Evolutionary conservation across 2,888 invertebrate genomes (phyloP).

Genomic region (Nomada goodeniana): DNA sequence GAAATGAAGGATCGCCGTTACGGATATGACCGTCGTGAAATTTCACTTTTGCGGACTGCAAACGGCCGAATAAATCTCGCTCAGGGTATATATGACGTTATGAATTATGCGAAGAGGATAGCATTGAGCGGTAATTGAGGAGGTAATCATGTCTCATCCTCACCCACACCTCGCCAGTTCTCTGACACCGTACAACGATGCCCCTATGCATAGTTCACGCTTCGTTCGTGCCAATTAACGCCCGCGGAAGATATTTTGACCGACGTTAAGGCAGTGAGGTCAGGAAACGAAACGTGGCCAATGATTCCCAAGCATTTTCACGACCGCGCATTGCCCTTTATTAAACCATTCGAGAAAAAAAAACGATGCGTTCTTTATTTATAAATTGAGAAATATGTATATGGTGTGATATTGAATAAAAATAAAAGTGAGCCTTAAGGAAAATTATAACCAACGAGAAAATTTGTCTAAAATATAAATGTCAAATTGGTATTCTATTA

Average conservation of each 20-base stretch:
- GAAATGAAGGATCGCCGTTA: background rate
- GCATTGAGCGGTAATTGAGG: constrained; percentile 82
- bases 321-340: background rate
- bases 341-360: background rate
- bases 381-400: too few species aligned
- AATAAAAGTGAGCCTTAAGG: background rate
- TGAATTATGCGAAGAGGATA: constrained; percentile 78
- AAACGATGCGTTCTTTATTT: too few species aligned
- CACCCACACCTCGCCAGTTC: constrained; percentile 71
- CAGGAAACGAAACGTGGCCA: constrained; percentile 26
- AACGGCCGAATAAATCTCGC: constrained; percentile 62
- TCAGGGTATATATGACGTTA: constrained; percentile 71
- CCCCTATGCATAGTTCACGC: constrained; percentile 74
- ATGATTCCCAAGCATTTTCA: constrained; percentile 30
- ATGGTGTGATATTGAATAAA: background rate
- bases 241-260: constrained; percentile 65
- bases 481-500: background rate
- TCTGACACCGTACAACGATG: constrained; percentile 66
- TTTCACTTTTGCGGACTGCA: constrained; percentile 14
- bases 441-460: too few species aligned
- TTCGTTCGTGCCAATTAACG: constrained; percentile 73
- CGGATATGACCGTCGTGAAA: background rate
- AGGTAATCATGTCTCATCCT: constrained; percentile 81
- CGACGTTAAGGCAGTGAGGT: constrained; percentile 44
- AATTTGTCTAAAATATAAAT: background rate